phyloP scores from a whole-genome alignment of 2,113 vertebrate genomes.

The Cynocephalus volans region DNA sequence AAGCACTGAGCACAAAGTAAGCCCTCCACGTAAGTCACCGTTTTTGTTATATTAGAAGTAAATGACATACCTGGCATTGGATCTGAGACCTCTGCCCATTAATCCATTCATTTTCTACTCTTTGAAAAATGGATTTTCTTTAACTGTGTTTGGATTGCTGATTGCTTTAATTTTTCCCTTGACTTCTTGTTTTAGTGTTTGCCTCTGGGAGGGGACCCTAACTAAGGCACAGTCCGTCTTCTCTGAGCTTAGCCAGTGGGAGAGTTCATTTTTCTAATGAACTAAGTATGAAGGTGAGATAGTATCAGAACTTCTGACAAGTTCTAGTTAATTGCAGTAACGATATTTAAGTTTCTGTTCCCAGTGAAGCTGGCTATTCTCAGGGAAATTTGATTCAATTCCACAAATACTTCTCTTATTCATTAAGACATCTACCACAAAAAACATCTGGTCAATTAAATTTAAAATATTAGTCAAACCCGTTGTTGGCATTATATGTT shows the following conservation, averaged over 20 bases:
- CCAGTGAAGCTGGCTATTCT: conserved; percentile 52
- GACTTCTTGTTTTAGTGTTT: not conserved
- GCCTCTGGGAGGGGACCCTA: not conserved
- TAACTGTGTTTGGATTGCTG: not conserved
- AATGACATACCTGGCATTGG: not conserved
- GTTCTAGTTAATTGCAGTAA: conserved; percentile 14
- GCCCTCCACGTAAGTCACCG: not conserved
- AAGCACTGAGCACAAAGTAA: not conserved
- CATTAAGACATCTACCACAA: conserved; percentile 79
- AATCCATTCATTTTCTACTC: not conserved
- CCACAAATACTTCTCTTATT: conserved; percentile 73
- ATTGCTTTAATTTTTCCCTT: not conserved
- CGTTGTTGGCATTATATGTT: conserved; percentile 73
- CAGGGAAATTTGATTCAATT: conserved; percentile 67
- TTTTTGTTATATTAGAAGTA: not conserved
- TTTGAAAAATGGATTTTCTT: not conserved
- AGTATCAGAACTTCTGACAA: conserved; percentile 1
- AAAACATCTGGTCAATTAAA: conserved; percentile 84
- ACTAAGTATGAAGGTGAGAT: not conserved
- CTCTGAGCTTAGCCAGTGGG: not conserved
- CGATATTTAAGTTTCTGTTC: not conserved
- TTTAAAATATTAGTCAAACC: conserved; percentile 74
- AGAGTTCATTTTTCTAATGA: not conserved
- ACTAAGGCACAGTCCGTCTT: not conserved
- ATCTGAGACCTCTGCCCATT: not conserved